These are phyloP conservation scores for Peromyscus maniculatus DNA, from an alignment of 2,113 vertebrate genomes.

Conservation along the genomic window DNA sequence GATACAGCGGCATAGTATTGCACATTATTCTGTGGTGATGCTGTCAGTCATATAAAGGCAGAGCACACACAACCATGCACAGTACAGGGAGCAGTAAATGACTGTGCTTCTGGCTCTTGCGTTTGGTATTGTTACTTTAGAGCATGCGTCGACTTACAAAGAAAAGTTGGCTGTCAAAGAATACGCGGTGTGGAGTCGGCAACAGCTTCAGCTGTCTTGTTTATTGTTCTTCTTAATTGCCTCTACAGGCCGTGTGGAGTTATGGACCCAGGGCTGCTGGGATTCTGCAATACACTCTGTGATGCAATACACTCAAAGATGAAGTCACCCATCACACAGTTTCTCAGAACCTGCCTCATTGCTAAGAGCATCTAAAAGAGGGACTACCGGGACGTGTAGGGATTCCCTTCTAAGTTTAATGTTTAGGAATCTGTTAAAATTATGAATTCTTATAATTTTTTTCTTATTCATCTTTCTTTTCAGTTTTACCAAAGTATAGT, in stretches of 20 bases:
- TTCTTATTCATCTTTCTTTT: not conserved
- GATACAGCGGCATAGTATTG: not conserved
- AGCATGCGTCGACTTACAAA: not conserved
- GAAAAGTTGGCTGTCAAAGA: not conserved
- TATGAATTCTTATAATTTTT: not conserved
- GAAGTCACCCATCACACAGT: not conserved
- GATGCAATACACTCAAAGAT: not conserved
- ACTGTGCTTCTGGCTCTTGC: not conserved
- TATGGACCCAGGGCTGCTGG: not conserved
- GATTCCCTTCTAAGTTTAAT: not conserved
- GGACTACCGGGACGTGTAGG: not conserved
- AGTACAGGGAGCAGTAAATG: not conserved
- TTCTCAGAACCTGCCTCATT: not conserved
- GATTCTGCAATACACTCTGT: no score
- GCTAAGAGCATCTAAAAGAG: not conserved
- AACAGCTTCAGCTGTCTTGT: not conserved
- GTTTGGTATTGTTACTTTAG: not conserved
- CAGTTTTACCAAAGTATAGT: not conserved
- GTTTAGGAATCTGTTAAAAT: not conserved
- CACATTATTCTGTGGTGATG: not conserved
- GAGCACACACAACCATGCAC: not conserved
- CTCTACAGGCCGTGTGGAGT: not conserved
- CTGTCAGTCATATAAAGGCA: not conserved
- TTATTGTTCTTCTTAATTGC: not conserved
- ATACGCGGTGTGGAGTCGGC: accelerated